Evolutionary conservation across 2,888 invertebrate genomes (phyloP).

Genomic region (Patella depressa): DNA sequence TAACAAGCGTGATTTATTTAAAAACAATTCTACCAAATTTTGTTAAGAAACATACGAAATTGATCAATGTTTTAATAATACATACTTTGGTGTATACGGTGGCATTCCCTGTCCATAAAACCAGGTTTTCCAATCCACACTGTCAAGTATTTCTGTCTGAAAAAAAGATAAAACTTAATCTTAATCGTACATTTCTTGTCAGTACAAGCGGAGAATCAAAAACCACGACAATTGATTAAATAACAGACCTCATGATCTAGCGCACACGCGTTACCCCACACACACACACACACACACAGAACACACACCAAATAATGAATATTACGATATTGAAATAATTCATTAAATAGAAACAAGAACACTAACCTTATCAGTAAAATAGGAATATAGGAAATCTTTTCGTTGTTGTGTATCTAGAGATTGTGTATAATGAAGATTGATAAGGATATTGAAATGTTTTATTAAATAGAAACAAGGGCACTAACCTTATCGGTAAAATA

Average conservation of each 20-base stretch:
- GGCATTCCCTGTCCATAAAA: constrained; percentile 89
- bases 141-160: constrained; percentile 71
- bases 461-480: too few relatives aligned
- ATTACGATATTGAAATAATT: too few relatives aligned
- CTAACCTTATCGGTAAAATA: constrained; percentile 64
- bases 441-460: too few relatives aligned
- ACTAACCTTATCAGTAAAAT: constrained; percentile 62
- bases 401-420: constrained; percentile 89
- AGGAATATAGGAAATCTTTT: constrained; percentile 80
- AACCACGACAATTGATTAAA: too few relatives aligned
- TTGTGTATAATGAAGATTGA: constrained; percentile 70
- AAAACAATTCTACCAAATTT: constrained; percentile 15
- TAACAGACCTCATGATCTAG: too few relatives aligned
- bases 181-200: too few relatives aligned
- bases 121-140: constrained; percentile 90
- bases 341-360: too few relatives aligned
- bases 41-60: constrained; percentile 23
- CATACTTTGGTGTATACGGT: constrained; percentile 83
- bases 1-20: too few relatives aligned
- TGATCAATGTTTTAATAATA: constrained; percentile 18
- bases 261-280: too few relatives aligned
- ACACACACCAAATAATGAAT: too few relatives aligned
- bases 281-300: too few relatives aligned
- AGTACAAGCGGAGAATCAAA: too few relatives aligned
- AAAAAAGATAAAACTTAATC: neutral